These are phyloP conservation scores for Tamandua tetradactyla DNA, from an alignment of 2,797 vertebrate species.

Conservation along the genomic window DNA sequence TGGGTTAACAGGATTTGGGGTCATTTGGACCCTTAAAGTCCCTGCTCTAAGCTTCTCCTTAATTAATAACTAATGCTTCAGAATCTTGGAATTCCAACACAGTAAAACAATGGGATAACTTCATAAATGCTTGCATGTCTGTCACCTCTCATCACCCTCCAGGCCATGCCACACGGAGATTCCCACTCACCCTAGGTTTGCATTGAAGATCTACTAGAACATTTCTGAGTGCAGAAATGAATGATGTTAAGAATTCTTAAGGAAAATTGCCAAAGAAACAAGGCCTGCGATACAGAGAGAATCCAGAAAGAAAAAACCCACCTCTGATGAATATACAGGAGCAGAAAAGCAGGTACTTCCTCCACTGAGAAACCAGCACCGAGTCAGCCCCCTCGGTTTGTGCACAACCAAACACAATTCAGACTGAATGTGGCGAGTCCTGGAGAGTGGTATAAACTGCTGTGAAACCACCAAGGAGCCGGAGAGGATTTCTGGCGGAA, in stretches of 20 bases:
- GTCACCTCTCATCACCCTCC: background rate
- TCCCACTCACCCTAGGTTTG: background rate
- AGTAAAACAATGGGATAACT: background rate
- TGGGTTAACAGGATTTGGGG: background rate
- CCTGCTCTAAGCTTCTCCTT: background rate
- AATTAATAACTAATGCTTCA: background rate
- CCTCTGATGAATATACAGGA: background rate
- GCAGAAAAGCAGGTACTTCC: background rate
- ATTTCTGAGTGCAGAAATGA: background rate
- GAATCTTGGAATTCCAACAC: background rate
- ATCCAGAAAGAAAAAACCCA: background rate
- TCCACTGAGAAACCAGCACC: background rate
- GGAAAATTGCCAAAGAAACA: background rate
- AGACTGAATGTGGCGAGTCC: background rate
- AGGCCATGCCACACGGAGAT: background rate
- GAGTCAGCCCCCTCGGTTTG: background rate
- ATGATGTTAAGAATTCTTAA: constrained; percentile 1
- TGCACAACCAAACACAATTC: background rate
- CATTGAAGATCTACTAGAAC: background rate
- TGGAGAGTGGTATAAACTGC: background rate
- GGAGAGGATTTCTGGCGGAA: background rate
- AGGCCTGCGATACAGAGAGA: background rate
- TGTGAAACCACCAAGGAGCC: background rate
- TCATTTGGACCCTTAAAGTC: background rate
- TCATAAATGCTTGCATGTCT: background rate